Evolutionary conservation across 2,113 vertebrate genomes (phyloP), one percentile per base, ranked within the genome.

Genomic region (Pyrgilauda ruficollis): DNA sequence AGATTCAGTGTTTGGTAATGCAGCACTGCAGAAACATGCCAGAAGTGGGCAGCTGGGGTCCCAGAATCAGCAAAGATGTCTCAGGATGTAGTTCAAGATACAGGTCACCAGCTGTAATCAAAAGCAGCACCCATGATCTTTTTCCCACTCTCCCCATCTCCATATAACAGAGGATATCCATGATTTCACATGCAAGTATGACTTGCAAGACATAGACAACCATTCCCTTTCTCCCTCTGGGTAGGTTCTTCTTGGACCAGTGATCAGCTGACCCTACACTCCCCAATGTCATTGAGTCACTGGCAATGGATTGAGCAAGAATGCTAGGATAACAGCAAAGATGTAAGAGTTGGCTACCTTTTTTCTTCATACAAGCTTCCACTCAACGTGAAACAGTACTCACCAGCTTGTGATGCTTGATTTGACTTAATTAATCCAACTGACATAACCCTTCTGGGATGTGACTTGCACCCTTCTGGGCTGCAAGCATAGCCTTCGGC

Each of bases 231-330:
- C 63, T 73, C 41, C 37, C 31, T 16, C 6, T 16, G 15, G 8
- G 10, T 33, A 39, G 11, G 49, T 55, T 77, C 49, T 87, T 62
- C 50, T 28, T 73, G 28, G 22, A 72, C 15, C 35, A 46, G 22
- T 13, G 43, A 76, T 24, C 2, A 1, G 12, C 10, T 52, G 46
- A 77, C 21, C 26, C 37, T 87, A 7, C 17, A 31, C 7, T 37
- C 6, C 39, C 15, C 2, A 0, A 1, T 3, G 16, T 47, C 27
- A 49, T 0, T 35, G 46, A 66, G 12, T 52, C 62, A 56, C 16
- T 18, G 15, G 21, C 30, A 88, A 68, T 3, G 11, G 44, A 52
- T 5, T 43, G 11, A 74, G 43, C 31, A 92, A 18, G 20, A 84
- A 84, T 6, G 7, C 7, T 15, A 72, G n/a, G 22, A 19, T 35